Conservation (phyloP, 2,888 invertebrate genomes). For the Himalopsyche anomala region DNA sequence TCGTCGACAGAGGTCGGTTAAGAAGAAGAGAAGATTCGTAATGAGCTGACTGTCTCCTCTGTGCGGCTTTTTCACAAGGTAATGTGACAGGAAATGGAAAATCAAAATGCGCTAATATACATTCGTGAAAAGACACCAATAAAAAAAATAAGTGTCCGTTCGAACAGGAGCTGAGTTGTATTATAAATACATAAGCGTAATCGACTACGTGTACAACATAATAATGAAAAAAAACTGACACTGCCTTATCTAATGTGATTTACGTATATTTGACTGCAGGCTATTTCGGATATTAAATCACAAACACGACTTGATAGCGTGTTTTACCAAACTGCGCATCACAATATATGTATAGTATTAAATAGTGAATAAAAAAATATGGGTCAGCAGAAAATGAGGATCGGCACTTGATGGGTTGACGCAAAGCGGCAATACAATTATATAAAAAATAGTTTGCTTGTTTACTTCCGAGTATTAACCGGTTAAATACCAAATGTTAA, state of each 20-base stretch:
- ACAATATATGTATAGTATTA: neutral
- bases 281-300: slow-evolving; percentile 30
- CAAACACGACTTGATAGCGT: slow-evolving; percentile 1
- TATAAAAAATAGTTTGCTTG: neutral
- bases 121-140: no score
- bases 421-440: slow-evolving; percentile 35
- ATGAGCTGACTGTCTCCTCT: no score
- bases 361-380: neutral
- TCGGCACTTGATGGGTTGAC: slow-evolving; percentile 19
- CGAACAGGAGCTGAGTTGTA: no score
- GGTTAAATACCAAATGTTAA: neutral
- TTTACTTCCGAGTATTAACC: neutral
- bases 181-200: no score
- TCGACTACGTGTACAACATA: neutral
- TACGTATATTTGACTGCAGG: neutral
- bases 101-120: no score
- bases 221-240: neutral
- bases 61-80: no score
- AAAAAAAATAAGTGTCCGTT: no score
- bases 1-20: no score
- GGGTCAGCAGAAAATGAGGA: neutral
- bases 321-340: neutral
- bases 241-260: neutral
- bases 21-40: no score
- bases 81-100: no score